phyloP scores from a whole-genome alignment of 2,888 invertebrate species.

The Oscheius sp. region DNA sequence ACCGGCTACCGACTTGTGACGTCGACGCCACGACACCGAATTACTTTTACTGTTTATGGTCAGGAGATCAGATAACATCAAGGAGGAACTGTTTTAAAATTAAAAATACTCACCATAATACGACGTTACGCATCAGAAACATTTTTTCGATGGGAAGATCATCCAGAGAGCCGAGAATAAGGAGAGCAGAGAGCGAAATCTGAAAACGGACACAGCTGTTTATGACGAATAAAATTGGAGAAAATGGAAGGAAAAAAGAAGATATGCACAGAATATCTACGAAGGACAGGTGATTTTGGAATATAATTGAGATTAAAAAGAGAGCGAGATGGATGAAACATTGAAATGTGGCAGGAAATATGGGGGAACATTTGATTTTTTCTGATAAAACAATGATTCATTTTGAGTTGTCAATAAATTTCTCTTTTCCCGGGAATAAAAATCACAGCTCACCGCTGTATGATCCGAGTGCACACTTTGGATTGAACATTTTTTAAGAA shows the following conservation, averaged over 20 bases:
- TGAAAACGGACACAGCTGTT: not conserved
- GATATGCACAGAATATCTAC: constrained; percentile 39
- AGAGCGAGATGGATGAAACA: too few species aligned
- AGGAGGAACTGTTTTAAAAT: not conserved
- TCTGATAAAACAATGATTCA: too few species aligned
- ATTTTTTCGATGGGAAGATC: not conserved
- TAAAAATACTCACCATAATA: constrained; percentile 20
- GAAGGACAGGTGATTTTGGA: constrained; percentile 44
- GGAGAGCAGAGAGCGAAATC: not conserved
- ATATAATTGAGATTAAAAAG: constrained; percentile 42
- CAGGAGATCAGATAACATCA: not conserved
- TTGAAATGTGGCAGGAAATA: too few species aligned
- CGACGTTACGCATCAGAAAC: constrained; percentile 16
- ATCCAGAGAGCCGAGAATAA: not conserved
- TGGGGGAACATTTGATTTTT: too few species aligned
- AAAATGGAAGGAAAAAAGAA: not conserved
- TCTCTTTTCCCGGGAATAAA: too few species aligned
- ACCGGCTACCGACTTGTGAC: not conserved
- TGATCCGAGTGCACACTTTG: too few species aligned
- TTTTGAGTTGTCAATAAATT: too few species aligned
- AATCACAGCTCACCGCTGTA: too few species aligned
- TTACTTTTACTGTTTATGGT: not conserved
- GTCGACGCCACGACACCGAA: not conserved
- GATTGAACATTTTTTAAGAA: too few species aligned
- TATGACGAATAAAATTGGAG: not conserved